Base-by-base conservation (phyloP, 2,113 vertebrate species). In the Hippocampus guttulatus region DNA sequence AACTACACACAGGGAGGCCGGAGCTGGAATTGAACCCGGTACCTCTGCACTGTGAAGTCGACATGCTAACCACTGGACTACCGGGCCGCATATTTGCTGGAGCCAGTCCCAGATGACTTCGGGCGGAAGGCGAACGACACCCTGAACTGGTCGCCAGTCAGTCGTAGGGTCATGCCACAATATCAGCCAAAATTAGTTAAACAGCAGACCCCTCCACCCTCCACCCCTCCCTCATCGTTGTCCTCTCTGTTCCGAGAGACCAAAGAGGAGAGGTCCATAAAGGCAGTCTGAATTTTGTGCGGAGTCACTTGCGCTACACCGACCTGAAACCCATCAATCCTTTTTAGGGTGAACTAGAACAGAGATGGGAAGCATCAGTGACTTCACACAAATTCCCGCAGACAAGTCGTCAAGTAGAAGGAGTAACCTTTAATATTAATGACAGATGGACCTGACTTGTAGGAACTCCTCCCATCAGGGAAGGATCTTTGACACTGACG, bases 351-450 rank as follows among this genome's bases (percentile, higher is more conserved):
- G 58, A 61, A 33, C 27, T 33, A 61, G 58, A 61, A 33, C 27
- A 61, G 58, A 61, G 15, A 16, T 61, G 18, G 30, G 33, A 61
- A 33, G 58, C 38, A 30, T 60, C 25, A 20, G 60, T 21, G 60
- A 43, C 38, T 38, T 64, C 38, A 64, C 41, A 23, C 21, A n/a
- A n/a, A 64, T 64, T 63, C 33, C 30, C 16, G 3, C 61, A 63
- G 18, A 63, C 58, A n/a, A 64, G 33, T 64, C 43, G 38, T 43
- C 3, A 43, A 41, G 38, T 43, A 8, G 18, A 63, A 64, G 63
- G 40, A 64, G 38, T 43, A 43, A 64, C 63, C n/a, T 64, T 64
- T 64, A 15, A 45, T 45, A 64, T 64, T 15, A 43, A 64, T 64
- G n/a, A 8, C 23, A 64, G 12, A 64, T 7, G 40, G 40, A 64